Conservation (phyloP, 92 coral and sea anemone species). For the Parazoanthus swiftii region DNA sequence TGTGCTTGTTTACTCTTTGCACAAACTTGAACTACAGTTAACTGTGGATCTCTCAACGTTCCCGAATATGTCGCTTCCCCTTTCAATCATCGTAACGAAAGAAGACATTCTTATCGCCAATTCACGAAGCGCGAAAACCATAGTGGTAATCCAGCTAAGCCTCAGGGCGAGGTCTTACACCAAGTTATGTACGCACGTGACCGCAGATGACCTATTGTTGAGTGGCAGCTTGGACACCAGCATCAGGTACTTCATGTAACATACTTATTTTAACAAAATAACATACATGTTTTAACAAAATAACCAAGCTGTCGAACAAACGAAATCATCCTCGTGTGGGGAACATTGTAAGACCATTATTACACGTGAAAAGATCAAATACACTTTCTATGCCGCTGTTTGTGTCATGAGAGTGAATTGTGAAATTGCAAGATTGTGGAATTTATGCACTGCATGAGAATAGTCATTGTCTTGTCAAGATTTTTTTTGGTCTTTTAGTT, state of each 20-base stretch:
- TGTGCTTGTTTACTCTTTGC: slow-evolving; percentile 57
- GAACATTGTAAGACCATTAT: too few species aligned
- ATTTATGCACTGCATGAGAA: too few species aligned
- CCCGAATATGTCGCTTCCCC: slow-evolving; percentile 45
- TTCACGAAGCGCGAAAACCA: slow-evolving; percentile 50
- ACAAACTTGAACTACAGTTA: slow-evolving; percentile 30
- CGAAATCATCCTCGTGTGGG: too few species aligned
- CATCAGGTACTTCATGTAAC: slow-evolving; percentile 14
- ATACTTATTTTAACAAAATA: too few species aligned
- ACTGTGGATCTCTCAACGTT: slow-evolving; percentile 49
- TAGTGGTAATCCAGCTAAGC: slow-evolving; percentile 56
- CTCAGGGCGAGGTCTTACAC: slow-evolving; percentile 36
- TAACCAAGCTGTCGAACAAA: not conserved
- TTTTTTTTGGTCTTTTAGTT: too few species aligned
- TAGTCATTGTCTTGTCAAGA: too few species aligned
- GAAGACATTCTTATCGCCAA: slow-evolving; percentile 61
- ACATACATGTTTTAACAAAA: too few species aligned
- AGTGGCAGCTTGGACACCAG: slow-evolving; percentile 48
- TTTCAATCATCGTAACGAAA: slow-evolving; percentile 62
- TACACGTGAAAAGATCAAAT: slow-evolving; percentile 38
- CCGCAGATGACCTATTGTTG: slow-evolving; percentile 16
- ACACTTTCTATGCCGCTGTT: too few species aligned
- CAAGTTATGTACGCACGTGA: slow-evolving; percentile 41
- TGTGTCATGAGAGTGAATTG: too few species aligned
- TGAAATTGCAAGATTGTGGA: too few species aligned